These are phyloP conservation scores for Mamestra configurata DNA, from an alignment of 1,140 invertebrate species.

Conservation along the genomic window DNA sequence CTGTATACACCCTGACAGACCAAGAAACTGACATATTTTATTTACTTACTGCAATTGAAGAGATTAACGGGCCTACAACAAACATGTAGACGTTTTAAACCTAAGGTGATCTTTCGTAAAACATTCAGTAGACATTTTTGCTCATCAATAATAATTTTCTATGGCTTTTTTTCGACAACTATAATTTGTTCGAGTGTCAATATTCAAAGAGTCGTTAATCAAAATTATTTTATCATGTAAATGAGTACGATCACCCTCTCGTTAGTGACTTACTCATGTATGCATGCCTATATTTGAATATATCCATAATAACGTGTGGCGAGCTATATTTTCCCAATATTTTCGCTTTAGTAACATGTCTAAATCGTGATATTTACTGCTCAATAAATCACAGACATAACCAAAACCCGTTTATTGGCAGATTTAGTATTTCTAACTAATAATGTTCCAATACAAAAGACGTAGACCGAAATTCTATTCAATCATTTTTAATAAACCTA, in stretches of 20 bases:
- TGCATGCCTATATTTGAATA: constrained; percentile 42
- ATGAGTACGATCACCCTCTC: constrained; percentile 27
- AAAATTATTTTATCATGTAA: constrained; percentile 42
- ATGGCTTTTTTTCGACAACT: neutral
- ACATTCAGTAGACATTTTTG: neutral
- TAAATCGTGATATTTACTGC: constrained; percentile 44
- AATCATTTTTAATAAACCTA: constrained; percentile 18
- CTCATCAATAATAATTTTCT: neutral
- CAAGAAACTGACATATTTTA: too few relatives aligned
- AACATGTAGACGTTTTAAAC: neutral
- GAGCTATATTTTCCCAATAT: constrained; percentile 13
- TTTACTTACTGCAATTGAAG: neutral
- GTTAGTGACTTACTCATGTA: constrained; percentile 32
- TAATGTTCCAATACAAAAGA: constrained; percentile 2
- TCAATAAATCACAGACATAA: constrained; percentile 34
- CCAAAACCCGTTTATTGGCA: constrained; percentile 26
- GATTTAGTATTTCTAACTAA: constrained; percentile 38
- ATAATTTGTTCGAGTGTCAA: neutral
- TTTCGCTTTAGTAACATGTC: constrained; percentile 37
- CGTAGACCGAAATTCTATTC: constrained; percentile 15
- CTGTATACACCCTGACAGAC: too few relatives aligned
- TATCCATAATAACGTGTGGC: constrained; percentile 29
- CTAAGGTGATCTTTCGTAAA: neutral
- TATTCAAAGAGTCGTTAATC: constrained; percentile 30
- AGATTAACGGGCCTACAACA: neutral